phyloP scores from a whole-genome alignment of 2,888 invertebrate species.

The Ditylenchus weischeri region DNA sequence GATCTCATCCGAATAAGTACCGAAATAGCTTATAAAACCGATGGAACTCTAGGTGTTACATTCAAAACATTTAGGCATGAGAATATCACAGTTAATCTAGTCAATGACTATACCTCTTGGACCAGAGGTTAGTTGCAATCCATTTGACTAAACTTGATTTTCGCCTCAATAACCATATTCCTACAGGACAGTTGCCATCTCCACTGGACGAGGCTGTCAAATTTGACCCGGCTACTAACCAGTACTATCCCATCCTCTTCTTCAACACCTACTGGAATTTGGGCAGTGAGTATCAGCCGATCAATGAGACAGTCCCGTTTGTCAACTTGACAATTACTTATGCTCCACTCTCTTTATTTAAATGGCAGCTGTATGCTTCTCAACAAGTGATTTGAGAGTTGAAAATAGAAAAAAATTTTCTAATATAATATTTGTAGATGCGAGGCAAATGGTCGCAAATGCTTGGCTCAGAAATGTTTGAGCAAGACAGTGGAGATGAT shows the following conservation, averaged over 20 bases:
- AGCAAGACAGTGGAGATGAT: constrained; percentile 61
- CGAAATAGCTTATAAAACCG: background rate
- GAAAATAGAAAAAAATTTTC: background rate
- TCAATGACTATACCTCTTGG: constrained; percentile 94
- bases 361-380: constrained; percentile 96
- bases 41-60: background rate
- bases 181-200: constrained; percentile 40
- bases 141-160: background rate
- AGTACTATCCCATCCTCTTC: constrained; percentile 88
- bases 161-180: too few species aligned
- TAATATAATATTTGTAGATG: constrained; percentile 35
- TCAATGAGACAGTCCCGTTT: constrained; percentile 74
- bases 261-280: constrained; percentile 99
- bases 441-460: constrained; percentile 52
- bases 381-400: constrained; percentile 66
- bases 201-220: constrained; percentile 44
- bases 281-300: constrained; percentile 70
- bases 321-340: constrained; percentile 62
- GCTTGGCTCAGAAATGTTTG: constrained; percentile 58
- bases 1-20: background rate
- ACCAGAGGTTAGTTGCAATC: constrained; percentile 67
- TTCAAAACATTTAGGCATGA: constrained; percentile 68
- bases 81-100: constrained; percentile 88
- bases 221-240: constrained; percentile 72
- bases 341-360: constrained; percentile 86